Evolutionary conservation across 2,113 vertebrate genomes (phyloP), one percentile per base, ranked within the genome.

Genomic region (Naja naja): DNA sequence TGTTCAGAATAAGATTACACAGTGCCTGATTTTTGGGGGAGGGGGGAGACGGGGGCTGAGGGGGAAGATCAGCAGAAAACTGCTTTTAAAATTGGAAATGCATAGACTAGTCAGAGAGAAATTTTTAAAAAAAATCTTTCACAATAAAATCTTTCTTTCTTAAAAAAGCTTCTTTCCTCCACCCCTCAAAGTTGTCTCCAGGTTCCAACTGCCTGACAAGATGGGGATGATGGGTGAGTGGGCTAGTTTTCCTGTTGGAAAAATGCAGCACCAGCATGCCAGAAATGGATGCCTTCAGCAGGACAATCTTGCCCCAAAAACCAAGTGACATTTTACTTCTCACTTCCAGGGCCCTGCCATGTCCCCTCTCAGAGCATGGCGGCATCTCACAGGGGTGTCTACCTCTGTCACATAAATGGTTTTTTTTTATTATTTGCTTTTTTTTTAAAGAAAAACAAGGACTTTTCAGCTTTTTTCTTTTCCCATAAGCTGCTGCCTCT

Each of bases 31-130:
- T 93, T 3, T 5, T 85, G 81, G 10, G 27, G 3, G 14, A 3
- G 25, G 74, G 91, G 92, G 1, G 64, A 69, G 30, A 16, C 2
- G 14, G 30, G 52, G 60, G 27, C 20, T 1, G 5, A 47, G 27
- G 1, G 23, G 49, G 52, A 74, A 94, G 93, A 94, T 94, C 47
- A 94, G 96, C 90, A 94, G 93, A 93, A 95, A 95, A 97, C 0
- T 45, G 95, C 89, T 96, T 55, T 60, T 92, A 88, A 86, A 93
- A 92, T 60, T 93, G 92, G 92, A 96, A 96, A 97, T 97, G 97
- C 97, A 97, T 96, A 98, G 97, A 97, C 95, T 93, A 54, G 93
- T 94, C 88, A 12, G 49, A 95, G 91, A 96, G 95, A 43, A 95
- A 94, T 92, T n/a, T n/a, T n/a, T n/a, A 85, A 95, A 64, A 91